These are phyloP conservation scores for Lumbricus terrestris DNA, from an alignment of 2,888 invertebrate species.

Conservation along the genomic window DNA sequence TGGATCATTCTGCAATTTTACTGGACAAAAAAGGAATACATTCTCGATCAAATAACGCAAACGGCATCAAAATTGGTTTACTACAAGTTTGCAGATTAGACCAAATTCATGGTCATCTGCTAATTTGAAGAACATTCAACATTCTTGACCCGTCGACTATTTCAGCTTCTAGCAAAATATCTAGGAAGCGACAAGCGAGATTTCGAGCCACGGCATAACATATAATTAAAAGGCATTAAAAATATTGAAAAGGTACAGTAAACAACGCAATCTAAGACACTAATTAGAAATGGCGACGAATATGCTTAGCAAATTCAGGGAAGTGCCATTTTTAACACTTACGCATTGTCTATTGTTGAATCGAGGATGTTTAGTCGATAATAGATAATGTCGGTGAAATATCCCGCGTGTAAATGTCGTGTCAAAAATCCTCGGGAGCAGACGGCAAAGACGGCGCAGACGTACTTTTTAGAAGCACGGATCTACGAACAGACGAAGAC, in stretches of 20 bases:
- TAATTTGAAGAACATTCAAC: no score
- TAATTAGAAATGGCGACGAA: background rate
- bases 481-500: constrained; percentile 54
- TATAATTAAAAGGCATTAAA: background rate
- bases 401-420: constrained; percentile 60
- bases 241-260: background rate
- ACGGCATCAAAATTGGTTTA: no score
- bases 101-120: no score
- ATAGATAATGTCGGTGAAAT: constrained; percentile 63
- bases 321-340: background rate
- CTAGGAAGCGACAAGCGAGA: no score
- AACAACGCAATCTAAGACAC: background rate
- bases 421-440: constrained; percentile 62
- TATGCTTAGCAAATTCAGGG: background rate
- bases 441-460: constrained; percentile 61
- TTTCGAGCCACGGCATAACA: no score
- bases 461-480: constrained; percentile 59
- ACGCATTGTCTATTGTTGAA: constrained; percentile 63
- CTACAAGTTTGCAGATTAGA: no score
- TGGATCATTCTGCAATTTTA: no score
- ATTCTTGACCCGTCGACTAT: no score
- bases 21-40: no score
- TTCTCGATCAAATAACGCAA: no score
- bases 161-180: no score
- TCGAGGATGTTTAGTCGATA: constrained; percentile 61